These are phyloP conservation scores for Macrotrachela quadricornifera DNA, from an alignment of 1,140 invertebrate genomes.

Conservation along the genomic window DNA sequence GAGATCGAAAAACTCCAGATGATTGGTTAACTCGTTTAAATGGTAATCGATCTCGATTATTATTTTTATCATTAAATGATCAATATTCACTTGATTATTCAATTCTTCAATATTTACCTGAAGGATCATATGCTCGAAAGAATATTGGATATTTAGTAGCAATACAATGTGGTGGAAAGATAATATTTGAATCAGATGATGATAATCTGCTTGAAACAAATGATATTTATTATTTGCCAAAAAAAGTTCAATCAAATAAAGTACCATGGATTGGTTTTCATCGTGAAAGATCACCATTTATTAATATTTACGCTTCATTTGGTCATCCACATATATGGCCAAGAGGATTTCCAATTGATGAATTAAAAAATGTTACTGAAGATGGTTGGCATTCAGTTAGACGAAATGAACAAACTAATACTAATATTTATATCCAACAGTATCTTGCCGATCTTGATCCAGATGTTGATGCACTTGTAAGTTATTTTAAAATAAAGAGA, in stretches of 20 bases:
- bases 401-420: conserved; percentile 3
- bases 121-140: background rate
- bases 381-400: conserved; percentile 5
- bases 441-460: conserved; percentile 21
- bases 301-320: conserved; percentile 20
- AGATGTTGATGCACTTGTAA: conserved; percentile 23
- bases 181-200: conserved; percentile 24
- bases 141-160: background rate
- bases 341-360: conserved; percentile 18
- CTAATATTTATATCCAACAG: conserved; percentile 19
- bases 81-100: background rate
- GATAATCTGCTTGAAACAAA: conserved; percentile 17
- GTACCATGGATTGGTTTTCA: too few relatives aligned
- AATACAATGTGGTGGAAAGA: conserved; percentile 15
- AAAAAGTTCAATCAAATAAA: background rate
- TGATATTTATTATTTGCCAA: background rate
- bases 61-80: background rate
- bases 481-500: too few relatives aligned
- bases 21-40: too few relatives aligned
- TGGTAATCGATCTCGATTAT: too few relatives aligned
- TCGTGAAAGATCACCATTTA: too few relatives aligned
- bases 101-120: background rate
- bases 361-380: conserved; percentile 7
- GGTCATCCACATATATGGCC: conserved; percentile 19
- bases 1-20: too few relatives aligned